Evolutionary conservation across 2,888 invertebrate species (phyloP).

Genomic region (Pseudococcus jackbeardsleyi): DNA sequence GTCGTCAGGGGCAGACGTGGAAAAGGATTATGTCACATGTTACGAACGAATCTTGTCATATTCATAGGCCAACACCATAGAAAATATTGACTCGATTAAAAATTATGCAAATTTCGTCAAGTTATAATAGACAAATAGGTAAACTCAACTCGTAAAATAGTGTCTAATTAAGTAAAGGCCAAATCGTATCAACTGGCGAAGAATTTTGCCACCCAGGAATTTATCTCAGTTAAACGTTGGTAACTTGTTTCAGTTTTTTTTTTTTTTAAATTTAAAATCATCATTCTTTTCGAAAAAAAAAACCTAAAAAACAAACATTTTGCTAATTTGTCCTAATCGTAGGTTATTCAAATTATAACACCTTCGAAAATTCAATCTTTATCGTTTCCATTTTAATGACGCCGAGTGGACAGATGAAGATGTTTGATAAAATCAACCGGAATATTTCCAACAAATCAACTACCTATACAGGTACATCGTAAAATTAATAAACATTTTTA

Average conservation of each 20-base stretch:
- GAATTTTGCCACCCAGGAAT: not conserved
- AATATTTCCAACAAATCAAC: not conserved
- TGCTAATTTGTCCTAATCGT: not conserved
- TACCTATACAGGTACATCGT: not conserved
- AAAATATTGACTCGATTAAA: not conserved
- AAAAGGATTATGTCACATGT: not conserved
- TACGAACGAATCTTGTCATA: not conserved
- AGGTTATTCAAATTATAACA: not conserved
- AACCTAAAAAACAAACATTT: not conserved
- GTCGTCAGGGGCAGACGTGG: no score
- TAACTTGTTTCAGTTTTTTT: not conserved
- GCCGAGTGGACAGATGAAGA: not conserved
- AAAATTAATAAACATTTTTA: not conserved
- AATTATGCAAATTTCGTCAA: slow-evolving; percentile 4
- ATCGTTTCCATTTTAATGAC: not conserved
- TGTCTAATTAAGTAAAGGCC: not conserved
- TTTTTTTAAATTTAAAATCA: not conserved
- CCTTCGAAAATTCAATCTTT: not conserved
- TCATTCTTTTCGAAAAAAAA: not conserved
- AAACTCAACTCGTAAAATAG: not conserved
- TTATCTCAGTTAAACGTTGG: not conserved
- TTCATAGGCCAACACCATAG: not conserved
- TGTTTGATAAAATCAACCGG: not conserved
- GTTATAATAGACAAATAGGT: not conserved
- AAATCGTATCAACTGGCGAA: not conserved